These are phyloP conservation scores for Rugalucina vietnamica DNA, from an alignment of 2,888 invertebrate species.

Conservation along the genomic window DNA sequence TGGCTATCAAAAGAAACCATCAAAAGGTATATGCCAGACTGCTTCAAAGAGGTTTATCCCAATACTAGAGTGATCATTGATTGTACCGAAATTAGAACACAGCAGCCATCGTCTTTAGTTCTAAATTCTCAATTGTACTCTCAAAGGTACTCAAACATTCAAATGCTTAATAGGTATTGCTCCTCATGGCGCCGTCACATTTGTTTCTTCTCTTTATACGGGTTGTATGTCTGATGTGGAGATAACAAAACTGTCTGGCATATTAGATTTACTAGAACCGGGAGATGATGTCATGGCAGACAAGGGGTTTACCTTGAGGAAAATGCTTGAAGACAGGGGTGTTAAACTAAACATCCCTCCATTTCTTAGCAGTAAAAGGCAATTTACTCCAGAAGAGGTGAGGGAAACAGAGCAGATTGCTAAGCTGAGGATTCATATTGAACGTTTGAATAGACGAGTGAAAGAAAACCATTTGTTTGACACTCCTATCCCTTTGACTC, in stretches of 20 bases:
- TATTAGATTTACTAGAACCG: conserved; percentile 39
- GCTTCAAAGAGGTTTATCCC: conserved; percentile 28
- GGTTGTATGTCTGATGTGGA: conserved; percentile 40
- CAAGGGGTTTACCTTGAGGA: conserved; percentile 38
- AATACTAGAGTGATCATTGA: conserved; percentile 38
- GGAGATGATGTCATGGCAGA: conserved; percentile 49
- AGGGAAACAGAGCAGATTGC: conserved; percentile 42
- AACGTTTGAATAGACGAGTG: conserved; percentile 30
- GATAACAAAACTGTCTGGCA: conserved; percentile 29
- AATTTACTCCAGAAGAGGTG: conserved; percentile 35
- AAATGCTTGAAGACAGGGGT: background rate
- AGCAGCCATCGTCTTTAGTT: too few relatives aligned
- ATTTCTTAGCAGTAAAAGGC: conserved; percentile 34
- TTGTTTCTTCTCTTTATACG: conserved; percentile 48
- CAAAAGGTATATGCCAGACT: conserved; percentile 33
- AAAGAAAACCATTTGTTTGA: conserved; percentile 38
- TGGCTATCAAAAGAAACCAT: conserved; percentile 19
- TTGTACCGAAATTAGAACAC: too few relatives aligned
- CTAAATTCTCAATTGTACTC: conserved; percentile 51
- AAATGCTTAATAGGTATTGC: conserved; percentile 45
- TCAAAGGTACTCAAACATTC: conserved; percentile 43
- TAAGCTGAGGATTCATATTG: conserved; percentile 39
- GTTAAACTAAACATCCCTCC: conserved; percentile 7
- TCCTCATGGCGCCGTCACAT: conserved; percentile 41
- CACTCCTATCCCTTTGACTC: conserved; percentile 4